Evolutionary conservation across 1,140 invertebrate genomes (phyloP).

Genomic region (Maniola jurtina): DNA sequence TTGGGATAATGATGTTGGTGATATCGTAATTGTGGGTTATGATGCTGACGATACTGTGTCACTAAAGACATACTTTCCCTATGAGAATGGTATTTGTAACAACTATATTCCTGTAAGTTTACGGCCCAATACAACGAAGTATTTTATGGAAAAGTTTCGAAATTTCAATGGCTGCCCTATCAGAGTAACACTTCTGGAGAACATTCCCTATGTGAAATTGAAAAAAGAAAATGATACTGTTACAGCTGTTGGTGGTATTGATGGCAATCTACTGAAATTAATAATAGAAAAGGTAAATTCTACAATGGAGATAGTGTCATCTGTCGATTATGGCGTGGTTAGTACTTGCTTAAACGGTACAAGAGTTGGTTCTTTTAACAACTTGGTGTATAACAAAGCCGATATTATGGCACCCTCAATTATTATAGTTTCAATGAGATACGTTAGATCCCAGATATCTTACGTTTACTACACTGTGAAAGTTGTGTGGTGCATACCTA

Average conservation of each 20-base stretch:
- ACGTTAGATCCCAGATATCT: slow-evolving; percentile 35
- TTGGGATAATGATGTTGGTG: slow-evolving; percentile 42
- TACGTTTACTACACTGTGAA: slow-evolving; percentile 37
- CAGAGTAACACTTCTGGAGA: slow-evolving; percentile 32
- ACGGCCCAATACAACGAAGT: slow-evolving; percentile 15
- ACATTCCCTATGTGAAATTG: slow-evolving; percentile 39
- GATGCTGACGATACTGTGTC: slow-evolving; percentile 27
- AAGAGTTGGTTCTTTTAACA: slow-evolving; percentile 29
- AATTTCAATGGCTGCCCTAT: slow-evolving; percentile 55
- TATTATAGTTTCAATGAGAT: slow-evolving; percentile 36
- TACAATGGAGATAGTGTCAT: slow-evolving; percentile 36
- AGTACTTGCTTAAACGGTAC: slow-evolving; percentile 31
- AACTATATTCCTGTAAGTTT: slow-evolving; percentile 38
- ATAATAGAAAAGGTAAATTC: slow-evolving; percentile 43
- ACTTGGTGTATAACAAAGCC: slow-evolving; percentile 37
- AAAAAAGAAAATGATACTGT: slow-evolving; percentile 31
- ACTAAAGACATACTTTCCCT: slow-evolving; percentile 47
- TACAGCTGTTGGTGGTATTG: slow-evolving; percentile 38
- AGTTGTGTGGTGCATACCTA: slow-evolving; percentile 47
- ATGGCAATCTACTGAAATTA: slow-evolving; percentile 41
- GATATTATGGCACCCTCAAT: slow-evolving; percentile 44
- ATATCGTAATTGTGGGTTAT: slow-evolving; percentile 43
- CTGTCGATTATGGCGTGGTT: slow-evolving; percentile 19
- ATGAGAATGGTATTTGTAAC: slow-evolving; percentile 38
- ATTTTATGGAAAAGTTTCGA: slow-evolving; percentile 49